These are phyloP conservation scores for Ridgeia piscesae DNA, from an alignment of 1,140 invertebrate genomes.

Conservation along the genomic window DNA sequence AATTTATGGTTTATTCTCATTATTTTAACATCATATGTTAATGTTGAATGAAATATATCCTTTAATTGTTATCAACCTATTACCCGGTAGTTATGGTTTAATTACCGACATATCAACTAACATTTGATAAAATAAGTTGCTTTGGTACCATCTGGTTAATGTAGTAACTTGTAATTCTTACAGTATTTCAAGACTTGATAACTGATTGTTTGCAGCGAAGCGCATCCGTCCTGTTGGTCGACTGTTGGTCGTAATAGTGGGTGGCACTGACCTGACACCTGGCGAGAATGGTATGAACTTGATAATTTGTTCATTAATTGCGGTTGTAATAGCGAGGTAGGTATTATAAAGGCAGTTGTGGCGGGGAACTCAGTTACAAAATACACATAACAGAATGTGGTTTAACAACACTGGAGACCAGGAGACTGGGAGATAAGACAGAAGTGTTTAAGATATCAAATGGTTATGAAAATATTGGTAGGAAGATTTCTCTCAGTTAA, in stretches of 20 bases:
- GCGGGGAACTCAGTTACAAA: neutral
- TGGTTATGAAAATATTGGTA: no score
- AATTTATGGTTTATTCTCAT: neutral
- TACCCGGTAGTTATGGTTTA: neutral
- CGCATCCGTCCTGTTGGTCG: slow-evolving; percentile 8
- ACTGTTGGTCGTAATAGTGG: slow-evolving; percentile 64
- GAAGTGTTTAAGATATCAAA: no score
- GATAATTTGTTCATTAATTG: neutral
- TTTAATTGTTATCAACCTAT: neutral
- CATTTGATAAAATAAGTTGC: neutral
- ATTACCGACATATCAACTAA: neutral
- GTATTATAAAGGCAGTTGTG: no score
- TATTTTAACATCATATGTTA: neutral
- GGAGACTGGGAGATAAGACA: no score
- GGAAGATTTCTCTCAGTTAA: no score
- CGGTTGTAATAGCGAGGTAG: neutral
- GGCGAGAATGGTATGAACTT: slow-evolving; percentile 55
- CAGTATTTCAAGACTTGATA: neutral
- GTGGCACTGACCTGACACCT: slow-evolving; percentile 63
- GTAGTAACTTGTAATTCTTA: neutral
- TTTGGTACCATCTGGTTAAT: neutral
- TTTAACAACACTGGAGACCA: neutral
- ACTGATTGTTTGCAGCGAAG: slow-evolving; percentile 7
- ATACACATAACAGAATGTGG: neutral
- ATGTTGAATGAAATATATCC: neutral